Conservation (phyloP, 2,888 invertebrate species). For the Nebria salina region DNA sequence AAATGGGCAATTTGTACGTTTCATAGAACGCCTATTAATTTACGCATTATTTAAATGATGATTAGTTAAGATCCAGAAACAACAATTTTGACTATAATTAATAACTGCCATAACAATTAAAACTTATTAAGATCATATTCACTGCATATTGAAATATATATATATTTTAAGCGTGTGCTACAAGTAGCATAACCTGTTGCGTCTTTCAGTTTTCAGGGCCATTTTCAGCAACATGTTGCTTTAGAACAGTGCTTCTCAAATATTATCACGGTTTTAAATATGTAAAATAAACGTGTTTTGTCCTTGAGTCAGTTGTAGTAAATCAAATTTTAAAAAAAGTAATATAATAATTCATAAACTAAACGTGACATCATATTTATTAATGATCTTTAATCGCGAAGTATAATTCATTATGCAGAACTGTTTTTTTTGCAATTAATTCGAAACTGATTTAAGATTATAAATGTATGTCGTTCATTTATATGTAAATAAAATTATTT, state of each 20-base stretch:
- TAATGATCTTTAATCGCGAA: neutral
- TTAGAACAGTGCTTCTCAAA: neutral
- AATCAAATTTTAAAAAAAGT: too few species aligned
- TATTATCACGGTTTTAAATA: too few species aligned
- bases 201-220: neutral
- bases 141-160: neutral
- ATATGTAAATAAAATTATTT: too few species aligned
- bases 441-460: too few species aligned
- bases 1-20: neutral
- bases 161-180: conserved; percentile 4
- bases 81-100: neutral
- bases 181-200: neutral
- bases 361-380: neutral
- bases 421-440: neutral
- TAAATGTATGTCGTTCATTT: too few species aligned
- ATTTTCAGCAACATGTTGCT: neutral
- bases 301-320: too few species aligned
- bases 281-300: too few species aligned
- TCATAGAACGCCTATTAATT: neutral
- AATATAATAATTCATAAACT: neutral
- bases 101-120: too few species aligned
- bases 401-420: neutral
- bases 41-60: conserved; percentile 28
- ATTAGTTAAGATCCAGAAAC: conserved; percentile 33
- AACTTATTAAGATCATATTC: too few species aligned